Conservation (phyloP, 2,113 vertebrate species). For the Melospiza georgiana region DNA sequence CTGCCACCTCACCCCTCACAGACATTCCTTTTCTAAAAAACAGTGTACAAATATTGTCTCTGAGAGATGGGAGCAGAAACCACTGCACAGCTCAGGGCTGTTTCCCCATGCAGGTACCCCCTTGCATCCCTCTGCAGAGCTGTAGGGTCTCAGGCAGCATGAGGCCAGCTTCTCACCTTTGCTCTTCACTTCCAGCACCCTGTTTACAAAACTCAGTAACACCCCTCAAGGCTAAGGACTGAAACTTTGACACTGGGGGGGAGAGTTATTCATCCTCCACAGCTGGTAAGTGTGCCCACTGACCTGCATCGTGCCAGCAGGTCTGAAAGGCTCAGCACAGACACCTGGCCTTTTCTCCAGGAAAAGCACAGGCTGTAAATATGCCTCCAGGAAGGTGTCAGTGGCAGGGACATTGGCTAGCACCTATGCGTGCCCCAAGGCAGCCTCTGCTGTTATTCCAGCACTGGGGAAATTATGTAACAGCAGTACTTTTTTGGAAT, state of each 20-base stretch:
- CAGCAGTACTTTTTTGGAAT: background rate
- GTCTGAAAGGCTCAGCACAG: background rate
- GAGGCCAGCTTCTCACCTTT: background rate
- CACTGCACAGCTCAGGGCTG: background rate
- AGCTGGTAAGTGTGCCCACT: background rate
- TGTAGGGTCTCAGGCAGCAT: background rate
- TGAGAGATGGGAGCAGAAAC: background rate
- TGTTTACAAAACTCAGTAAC: background rate
- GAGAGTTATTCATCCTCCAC: background rate
- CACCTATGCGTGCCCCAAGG: background rate
- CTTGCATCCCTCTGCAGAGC: background rate
- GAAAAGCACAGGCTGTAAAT: background rate
- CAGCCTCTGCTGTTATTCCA: background rate
- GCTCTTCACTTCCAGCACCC: background rate
- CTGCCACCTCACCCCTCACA: background rate
- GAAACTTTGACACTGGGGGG: background rate
- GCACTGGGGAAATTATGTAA: background rate
- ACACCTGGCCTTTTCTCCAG: background rate
- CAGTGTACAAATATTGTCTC: fast-evolving
- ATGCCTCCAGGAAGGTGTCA: background rate
- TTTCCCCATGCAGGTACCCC: fast-evolving
- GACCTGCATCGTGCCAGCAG: fast-evolving
- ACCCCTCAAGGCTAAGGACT: background rate
- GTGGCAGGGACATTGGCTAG: background rate
- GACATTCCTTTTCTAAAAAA: background rate